Evolutionary conservation across 2,113 vertebrate genomes (phyloP), one percentile per base, ranked within the genome.

Genomic region (Camelus dromedarius): DNA sequence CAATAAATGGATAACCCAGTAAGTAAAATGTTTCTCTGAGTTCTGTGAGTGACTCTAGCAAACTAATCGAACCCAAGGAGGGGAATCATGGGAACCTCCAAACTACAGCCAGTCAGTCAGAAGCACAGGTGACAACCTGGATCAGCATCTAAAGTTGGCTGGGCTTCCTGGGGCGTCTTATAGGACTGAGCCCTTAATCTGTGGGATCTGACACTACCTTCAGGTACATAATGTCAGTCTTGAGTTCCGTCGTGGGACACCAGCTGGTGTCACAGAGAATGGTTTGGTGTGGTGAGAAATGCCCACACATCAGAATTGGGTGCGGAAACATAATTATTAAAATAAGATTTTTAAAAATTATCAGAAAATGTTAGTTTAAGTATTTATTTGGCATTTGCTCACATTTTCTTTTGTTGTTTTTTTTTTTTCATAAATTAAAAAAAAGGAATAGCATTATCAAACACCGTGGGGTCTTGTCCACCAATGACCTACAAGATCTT

Each of bases 271-370:
- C 38, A 54, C 26, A 91, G 42, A 84, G n/a, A 62, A 85, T 62
- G 60, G 32, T 13, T 84, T 76, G 19, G 60, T 16, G 5, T 70
- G 20, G 6, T 24, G 19, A 8, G 13, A 12, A 14, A 80, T 30
- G 20, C 2, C 56, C 32, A 6, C 77, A 84, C 62, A 52, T 50
- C 22, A 28, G n/a, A 91, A 85, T 19, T 52, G 15, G 42, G 10
- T 54, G 3, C 52, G 79, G n/a, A 85, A 91, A 10, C 11, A 50
- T 85, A n/a, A 79, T 88, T 62, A 70, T 72, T 83, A 72, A 83
- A 87, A 89, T 90, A 76, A 83, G 18, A 94, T 93, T 88, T 75
- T 64, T 79, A 46, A 84, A 50, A 64, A 30, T n/a, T 67, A 67
- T 66, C 86, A 52, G 19, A 81, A 95, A 86, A n/a, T 93, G 1